Evolutionary conservation across 2,113 vertebrate species (phyloP), one percentile per base, ranked within the genome.

Genomic region (Callopanchax toddi): DNA sequence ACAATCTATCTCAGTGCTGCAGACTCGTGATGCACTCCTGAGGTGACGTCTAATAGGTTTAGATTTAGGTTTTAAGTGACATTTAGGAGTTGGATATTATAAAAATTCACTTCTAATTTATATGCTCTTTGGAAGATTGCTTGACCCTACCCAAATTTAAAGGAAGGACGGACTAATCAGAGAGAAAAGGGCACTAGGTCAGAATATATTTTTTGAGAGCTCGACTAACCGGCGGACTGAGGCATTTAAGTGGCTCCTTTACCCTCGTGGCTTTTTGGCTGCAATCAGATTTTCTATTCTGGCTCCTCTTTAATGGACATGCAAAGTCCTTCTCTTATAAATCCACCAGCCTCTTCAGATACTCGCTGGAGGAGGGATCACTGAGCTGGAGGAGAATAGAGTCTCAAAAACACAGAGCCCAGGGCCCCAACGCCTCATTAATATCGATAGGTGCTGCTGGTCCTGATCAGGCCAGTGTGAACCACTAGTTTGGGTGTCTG

Each of bases 211-310:
- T 60, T 13, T 66, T 34, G 16, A 67, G 42, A 6, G 25, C 52
- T 60, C 0, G 22, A 36, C 11, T 39, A 71, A 2, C 65, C 59
- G 40, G 60, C 61, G 18, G 48, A 21, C n/a, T 1, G 62, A 64
- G 29, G 32, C 63, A 59, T 43, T 55, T 54, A 32, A 61, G 42
- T 0, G 11, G 15, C 71, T 70, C 61, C 26, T 13, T 56, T 13
- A 34, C 29, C 7, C 34, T 34, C 34, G 73, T 50, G 40, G 61
- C 43, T 43, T 52, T 74, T 42, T 17, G 39, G 32, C 63, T 56
- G 70, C 71, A 74, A 77, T 80, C 76, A 84, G 46, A 70, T 66
- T 43, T 52, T 74, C 65, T 63, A 42, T 74, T 71, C 45, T 42
- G 48, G 48, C 21, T 46, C 6, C 29, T 65, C 12, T 64, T 67